phyloP scores from a whole-genome alignment of 1,140 invertebrate species.

The Globodera rostochiensis region DNA sequence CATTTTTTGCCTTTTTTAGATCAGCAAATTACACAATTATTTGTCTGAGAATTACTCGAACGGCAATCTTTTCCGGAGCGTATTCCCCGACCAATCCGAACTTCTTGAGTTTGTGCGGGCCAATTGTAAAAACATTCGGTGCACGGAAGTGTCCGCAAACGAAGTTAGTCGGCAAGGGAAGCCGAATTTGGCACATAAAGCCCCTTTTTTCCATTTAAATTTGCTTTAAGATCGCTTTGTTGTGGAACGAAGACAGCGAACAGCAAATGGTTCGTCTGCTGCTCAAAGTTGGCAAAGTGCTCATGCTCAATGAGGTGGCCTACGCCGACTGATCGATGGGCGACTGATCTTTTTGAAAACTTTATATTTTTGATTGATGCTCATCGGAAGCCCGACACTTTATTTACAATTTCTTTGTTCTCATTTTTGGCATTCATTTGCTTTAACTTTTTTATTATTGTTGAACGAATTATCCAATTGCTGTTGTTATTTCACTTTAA shows the following conservation, averaged over 20 bases:
- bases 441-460: no score
- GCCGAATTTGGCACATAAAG: no score
- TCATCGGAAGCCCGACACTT: no score
- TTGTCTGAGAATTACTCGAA: not conserved
- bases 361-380: no score
- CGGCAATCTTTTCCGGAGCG: not conserved
- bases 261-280: not conserved
- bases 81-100: not conserved
- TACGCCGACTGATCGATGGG: not conserved
- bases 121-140: not conserved
- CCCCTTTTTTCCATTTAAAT: not conserved
- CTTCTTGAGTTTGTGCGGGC: not conserved
- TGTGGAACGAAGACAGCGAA: not conserved
- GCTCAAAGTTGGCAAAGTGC: not conserved
- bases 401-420: no score
- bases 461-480: no score
- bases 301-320: not conserved
- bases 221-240: not conserved
- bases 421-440: no score
- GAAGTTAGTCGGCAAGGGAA: not conserved
- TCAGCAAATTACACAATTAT: not conserved
- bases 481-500: no score
- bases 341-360: not conserved
- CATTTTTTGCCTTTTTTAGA: not conserved
- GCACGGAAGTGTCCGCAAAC: not conserved